Evolutionary conservation across 2,113 vertebrate genomes (phyloP).

Genomic region (Dicerorhinus sumatrensis): DNA sequence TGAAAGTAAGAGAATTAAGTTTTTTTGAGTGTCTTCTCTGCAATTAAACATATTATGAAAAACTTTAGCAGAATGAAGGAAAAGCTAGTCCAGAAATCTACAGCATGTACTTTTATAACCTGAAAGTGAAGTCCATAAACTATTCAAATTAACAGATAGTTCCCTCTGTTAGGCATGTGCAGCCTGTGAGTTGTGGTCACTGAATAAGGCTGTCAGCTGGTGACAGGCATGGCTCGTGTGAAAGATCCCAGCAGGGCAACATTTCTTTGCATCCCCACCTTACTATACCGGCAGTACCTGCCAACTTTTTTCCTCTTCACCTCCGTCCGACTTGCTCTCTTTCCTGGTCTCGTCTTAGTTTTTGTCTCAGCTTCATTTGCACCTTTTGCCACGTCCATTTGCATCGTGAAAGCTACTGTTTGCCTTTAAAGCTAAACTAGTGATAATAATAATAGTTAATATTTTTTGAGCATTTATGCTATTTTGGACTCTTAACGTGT

Average conservation of each 20-base stretch:
- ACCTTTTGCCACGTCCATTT: neutral
- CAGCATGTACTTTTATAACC: neutral
- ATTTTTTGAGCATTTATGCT: neutral
- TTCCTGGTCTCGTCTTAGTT: neutral
- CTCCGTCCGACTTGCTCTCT: neutral
- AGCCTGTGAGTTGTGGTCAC: neutral
- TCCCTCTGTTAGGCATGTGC: neutral
- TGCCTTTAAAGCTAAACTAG: neutral
- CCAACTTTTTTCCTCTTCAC: neutral
- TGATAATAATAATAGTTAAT: neutral
- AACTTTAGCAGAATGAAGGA: neutral
- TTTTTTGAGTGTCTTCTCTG: neutral
- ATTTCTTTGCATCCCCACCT: neutral
- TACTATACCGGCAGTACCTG: neutral
- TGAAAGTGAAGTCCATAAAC: neutral
- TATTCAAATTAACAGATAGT: neutral
- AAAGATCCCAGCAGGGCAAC: fast-evolving
- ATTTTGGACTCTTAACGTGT: neutral
- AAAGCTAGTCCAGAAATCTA: neutral
- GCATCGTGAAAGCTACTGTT: neutral
- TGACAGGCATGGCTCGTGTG: too few species aligned
- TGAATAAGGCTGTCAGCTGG: neutral
- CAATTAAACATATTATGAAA: neutral
- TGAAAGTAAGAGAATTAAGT: neutral
- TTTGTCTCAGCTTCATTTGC: neutral